Evolutionary conservation across 2,888 invertebrate genomes (phyloP).

Genomic region (Brachylomia viminalis): DNA sequence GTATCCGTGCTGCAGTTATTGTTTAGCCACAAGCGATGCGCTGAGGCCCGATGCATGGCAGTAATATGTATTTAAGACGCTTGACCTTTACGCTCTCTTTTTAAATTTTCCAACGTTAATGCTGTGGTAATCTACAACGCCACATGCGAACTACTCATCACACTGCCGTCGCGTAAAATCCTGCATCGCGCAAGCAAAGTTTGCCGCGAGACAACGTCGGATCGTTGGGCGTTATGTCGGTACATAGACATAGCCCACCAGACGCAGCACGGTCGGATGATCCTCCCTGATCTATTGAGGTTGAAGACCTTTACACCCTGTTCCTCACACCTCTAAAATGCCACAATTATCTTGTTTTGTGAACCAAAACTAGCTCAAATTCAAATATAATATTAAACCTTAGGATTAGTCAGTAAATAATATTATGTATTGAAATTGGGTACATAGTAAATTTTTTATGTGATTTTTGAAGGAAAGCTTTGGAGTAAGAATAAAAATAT

Average conservation of each 20-base stretch:
- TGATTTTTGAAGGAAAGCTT: conserved; percentile 18
- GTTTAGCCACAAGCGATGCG: not conserved
- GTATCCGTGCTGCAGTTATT: not conserved
- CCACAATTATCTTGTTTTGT: not conserved
- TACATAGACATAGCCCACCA: no score
- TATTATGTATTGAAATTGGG: conserved; percentile 53
- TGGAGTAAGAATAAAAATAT: conserved; percentile 19
- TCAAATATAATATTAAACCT: conserved; percentile 17
- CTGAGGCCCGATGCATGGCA: not conserved
- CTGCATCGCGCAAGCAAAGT: not conserved
- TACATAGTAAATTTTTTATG: conserved; percentile 44
- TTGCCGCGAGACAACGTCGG: not conserved
- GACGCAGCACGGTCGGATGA: no score
- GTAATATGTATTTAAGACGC: not conserved
- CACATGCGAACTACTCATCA: not conserved
- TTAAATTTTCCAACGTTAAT: not conserved
- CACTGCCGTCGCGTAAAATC: no score
- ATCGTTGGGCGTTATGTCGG: no score
- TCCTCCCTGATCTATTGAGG: not conserved
- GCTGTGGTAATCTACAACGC: not conserved
- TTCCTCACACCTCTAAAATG: no score
- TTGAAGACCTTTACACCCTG: not conserved
- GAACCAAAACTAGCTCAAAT: conserved; percentile 7
- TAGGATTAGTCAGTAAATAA: conserved; percentile 22
- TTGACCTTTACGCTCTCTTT: no score